A percentile compares a stretch with the other conserved stretches of the same genome.
phyloP scores from a whole-genome alignment of 2,888 invertebrate genomes.

The Stegana nigrithorax region DNA sequence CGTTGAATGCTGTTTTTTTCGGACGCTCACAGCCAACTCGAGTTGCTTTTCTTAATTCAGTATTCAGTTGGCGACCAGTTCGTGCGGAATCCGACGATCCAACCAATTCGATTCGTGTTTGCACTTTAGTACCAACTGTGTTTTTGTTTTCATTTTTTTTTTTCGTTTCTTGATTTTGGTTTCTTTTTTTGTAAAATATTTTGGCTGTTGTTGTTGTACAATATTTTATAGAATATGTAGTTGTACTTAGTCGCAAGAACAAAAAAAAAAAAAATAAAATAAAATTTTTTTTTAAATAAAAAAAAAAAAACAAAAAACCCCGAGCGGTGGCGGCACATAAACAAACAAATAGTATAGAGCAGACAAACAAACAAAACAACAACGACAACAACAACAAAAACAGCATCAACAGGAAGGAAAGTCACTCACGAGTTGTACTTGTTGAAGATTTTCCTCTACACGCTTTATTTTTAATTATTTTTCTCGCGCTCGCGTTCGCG shows the following conservation, averaged over 20 bases:
- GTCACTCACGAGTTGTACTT: not conserved
- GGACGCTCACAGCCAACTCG: conserved; percentile 59
- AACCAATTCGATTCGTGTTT: conserved; percentile 39
- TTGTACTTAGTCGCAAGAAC: not conserved
- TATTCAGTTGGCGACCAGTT: conserved; percentile 57
- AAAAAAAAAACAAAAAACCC: not conserved
- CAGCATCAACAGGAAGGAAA: not conserved
- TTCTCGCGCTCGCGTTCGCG: conserved; percentile 1
- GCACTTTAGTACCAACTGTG: conserved; percentile 45
- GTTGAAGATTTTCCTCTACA: not conserved
- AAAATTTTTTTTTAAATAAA: not conserved
- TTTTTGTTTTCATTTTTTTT: conserved; percentile 18
- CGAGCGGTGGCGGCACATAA: no score
- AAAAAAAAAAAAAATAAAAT: not conserved
- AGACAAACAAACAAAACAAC: no score
- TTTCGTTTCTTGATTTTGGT: no score
- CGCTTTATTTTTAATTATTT: conserved; percentile 10
- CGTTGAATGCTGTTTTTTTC: conserved; percentile 26
- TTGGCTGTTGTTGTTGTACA: conserved; percentile 2
- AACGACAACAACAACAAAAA: not conserved
- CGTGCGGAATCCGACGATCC: conserved; percentile 21
- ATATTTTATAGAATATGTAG: not conserved
- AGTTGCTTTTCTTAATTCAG: conserved; percentile 63
- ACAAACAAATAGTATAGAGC: no score
- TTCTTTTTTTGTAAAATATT: no score